phyloP scores from a whole-genome alignment of 2,797 vertebrate genomes.

The Arctocebus calabarensis region DNA sequence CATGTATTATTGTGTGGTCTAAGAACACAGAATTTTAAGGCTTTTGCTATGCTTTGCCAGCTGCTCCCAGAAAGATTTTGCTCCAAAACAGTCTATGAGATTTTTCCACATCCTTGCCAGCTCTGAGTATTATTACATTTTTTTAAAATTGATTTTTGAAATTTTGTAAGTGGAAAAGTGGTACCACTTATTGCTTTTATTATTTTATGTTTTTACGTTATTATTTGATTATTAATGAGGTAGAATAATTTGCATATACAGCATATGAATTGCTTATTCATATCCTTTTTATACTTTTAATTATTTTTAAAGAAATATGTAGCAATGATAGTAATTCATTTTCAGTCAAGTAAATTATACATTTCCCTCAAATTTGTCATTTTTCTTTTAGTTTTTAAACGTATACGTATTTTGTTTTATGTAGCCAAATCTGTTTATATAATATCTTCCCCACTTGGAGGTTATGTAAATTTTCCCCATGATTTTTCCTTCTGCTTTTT shows the following conservation, averaged over 20 bases:
- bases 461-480: not conserved
- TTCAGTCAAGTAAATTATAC: not conserved
- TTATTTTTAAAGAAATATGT: conserved; percentile 22
- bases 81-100: not conserved
- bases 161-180: conserved; percentile 40
- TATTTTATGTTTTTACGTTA: not conserved
- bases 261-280: not conserved
- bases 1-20: not conserved
- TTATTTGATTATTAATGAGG: not conserved
- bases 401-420: not conserved
- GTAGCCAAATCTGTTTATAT: not conserved
- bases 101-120: not conserved
- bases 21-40: not conserved
- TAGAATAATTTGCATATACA: not conserved
- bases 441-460: not conserved
- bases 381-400: not conserved
- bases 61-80: not conserved
- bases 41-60: not conserved
- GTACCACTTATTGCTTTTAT: not conserved
- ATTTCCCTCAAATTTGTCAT: not conserved
- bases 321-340: not conserved
- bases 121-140: not conserved
- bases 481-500: conserved; percentile 6
- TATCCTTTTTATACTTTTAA: not conserved
- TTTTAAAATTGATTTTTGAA: conserved; percentile 9